These are phyloP conservation scores for Sthenelais limicola DNA, from an alignment of 2,888 invertebrate species.

Conservation along the genomic window DNA sequence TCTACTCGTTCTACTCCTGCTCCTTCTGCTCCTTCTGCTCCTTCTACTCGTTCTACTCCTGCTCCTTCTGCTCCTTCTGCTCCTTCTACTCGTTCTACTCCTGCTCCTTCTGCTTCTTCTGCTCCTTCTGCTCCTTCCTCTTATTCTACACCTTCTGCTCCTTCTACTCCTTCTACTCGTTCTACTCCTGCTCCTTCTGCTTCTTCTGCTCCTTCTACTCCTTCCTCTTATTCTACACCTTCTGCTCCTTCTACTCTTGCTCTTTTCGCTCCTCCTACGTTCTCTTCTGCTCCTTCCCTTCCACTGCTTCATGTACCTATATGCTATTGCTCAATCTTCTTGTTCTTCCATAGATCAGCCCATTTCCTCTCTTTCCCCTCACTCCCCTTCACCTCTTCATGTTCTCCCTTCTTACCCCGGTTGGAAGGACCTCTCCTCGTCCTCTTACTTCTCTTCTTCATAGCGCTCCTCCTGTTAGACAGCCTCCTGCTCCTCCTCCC, in stretches of 20 bases:
- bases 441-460: too few species aligned
- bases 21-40: neutral
- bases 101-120: neutral
- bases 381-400: too few species aligned
- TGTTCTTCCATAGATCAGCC: too few species aligned
- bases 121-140: neutral
- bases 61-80: neutral
- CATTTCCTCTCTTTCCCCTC: too few species aligned
- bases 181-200: slow-evolving; percentile 10
- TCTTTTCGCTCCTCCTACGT: neutral
- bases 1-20: slow-evolving; percentile 14
- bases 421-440: too few species aligned
- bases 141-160: slow-evolving; percentile 14
- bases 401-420: too few species aligned
- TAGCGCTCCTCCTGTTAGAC: too few species aligned
- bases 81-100: neutral
- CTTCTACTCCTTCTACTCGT: slow-evolving; percentile 30
- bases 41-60: slow-evolving; percentile 1
- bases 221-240: neutral
- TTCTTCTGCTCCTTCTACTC: neutral
- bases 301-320: too few species aligned
- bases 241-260: neutral
- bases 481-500: too few species aligned
- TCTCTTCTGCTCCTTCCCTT: neutral
- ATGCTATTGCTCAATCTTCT: too few species aligned